A percentile compares a stretch with the other conserved stretches of the same genome.
phyloP scores from a whole-genome alignment of 2,888 invertebrate genomes.

The Gryllus longicercus region DNA sequence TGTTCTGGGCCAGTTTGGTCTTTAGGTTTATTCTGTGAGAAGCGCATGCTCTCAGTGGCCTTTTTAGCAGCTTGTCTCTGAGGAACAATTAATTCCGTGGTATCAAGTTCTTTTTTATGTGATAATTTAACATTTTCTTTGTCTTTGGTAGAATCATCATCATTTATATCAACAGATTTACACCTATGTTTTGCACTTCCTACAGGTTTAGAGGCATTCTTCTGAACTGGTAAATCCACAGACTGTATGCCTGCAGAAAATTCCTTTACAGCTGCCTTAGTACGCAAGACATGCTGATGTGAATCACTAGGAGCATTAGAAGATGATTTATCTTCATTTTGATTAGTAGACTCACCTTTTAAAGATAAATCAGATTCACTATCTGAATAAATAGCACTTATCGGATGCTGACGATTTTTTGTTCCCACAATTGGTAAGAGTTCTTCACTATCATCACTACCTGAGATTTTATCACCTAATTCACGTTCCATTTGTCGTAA shows the following conservation, averaged over 20 bases:
- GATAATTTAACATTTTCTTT: slow-evolving; percentile 51
- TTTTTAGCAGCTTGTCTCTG: slow-evolving; percentile 88
- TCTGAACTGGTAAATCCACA: slow-evolving; percentile 39
- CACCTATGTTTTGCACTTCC: slow-evolving; percentile 40
- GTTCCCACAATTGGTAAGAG: slow-evolving; percentile 62
- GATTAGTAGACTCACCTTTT: slow-evolving; percentile 52
- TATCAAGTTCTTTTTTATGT: slow-evolving; percentile 46
- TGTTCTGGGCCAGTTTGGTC: slow-evolving; percentile 42
- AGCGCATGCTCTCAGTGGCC: slow-evolving; percentile 79
- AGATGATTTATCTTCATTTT: slow-evolving; percentile 43
- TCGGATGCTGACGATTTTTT: slow-evolving; percentile 52
- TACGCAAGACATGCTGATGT: slow-evolving; percentile 65
- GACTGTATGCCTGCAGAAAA: slow-evolving; percentile 56
- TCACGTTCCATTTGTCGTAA: slow-evolving; percentile 73
- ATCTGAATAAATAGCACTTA: slow-evolving; percentile 80
- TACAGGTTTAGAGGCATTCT: slow-evolving; percentile 42
- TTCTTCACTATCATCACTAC: slow-evolving; percentile 68
- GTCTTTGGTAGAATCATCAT: slow-evolving; percentile 51
- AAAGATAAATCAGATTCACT: slow-evolving; percentile 62
- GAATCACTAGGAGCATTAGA: slow-evolving; percentile 65
- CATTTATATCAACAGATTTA: slow-evolving; percentile 44
- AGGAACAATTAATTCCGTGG: slow-evolving; percentile 83
- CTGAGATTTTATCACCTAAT: slow-evolving; percentile 60
- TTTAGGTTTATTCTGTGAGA: slow-evolving; percentile 47
- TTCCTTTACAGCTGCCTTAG: slow-evolving; percentile 82